These are phyloP conservation scores for Cephalopterus ornatus DNA, from an alignment of 2,113 vertebrate genomes.

Conservation along the genomic window DNA sequence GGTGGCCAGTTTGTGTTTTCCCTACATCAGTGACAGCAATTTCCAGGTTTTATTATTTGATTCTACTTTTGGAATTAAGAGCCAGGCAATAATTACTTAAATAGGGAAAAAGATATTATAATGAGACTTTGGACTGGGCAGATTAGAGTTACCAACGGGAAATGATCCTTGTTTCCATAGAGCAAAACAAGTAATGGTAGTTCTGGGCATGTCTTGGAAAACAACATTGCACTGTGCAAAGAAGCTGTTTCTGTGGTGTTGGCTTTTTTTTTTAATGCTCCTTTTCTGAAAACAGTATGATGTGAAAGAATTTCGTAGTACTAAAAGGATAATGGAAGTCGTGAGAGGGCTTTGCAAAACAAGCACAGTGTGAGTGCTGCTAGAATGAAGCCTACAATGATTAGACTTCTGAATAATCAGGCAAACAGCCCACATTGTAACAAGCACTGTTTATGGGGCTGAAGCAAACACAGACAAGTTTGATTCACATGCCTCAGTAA, in stretches of 20 bases:
- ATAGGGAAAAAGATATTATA: neutral
- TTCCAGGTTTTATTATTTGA: conserved; percentile 12
- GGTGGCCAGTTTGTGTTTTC: neutral
- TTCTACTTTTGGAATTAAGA: neutral
- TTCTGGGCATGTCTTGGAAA: neutral
- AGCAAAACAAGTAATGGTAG: neutral
- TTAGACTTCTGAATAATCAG: conserved; percentile 24
- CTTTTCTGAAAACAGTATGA: neutral
- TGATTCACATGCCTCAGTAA: conserved; percentile 51
- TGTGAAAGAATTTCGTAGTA: conserved; percentile 9
- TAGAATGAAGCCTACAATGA: neutral
- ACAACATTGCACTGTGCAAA: neutral
- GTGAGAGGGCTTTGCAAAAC: conserved; percentile 12
- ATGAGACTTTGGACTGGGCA: neutral
- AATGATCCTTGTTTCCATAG: neutral
- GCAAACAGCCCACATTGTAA: conserved; percentile 12
- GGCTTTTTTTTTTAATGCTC: neutral
- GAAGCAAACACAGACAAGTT: conserved; percentile 42
- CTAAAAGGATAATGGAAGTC: neutral
- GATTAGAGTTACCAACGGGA: neutral
- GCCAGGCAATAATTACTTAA: neutral
- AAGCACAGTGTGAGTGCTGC: neutral
- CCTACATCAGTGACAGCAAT: neutral
- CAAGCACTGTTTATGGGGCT: conserved; percentile 24
- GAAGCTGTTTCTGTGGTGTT: neutral